Percentiles rank a stretch among this genome's conserved stretches.
Evolutionary conservation across 2,797 vertebrate species (phyloP).

Genomic region (Lates japonicus): DNA sequence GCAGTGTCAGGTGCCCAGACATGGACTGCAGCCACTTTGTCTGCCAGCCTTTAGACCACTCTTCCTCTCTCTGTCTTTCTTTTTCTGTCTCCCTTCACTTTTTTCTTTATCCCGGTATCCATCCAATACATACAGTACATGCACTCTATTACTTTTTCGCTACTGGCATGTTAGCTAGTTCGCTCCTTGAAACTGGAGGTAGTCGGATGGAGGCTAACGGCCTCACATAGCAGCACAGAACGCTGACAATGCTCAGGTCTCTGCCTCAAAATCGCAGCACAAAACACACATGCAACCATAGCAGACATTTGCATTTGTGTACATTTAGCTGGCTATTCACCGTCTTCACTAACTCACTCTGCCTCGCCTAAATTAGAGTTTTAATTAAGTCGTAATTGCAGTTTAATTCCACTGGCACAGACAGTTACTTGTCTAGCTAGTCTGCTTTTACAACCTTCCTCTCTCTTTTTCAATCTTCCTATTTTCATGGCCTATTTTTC

Average conservation of each 20-base stretch:
- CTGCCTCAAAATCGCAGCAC: background rate
- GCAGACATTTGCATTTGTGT: conserved; percentile 5
- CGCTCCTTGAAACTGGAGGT: conserved; percentile 19
- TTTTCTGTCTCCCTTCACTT: background rate
- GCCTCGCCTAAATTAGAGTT: conserved; percentile 51
- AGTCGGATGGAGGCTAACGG: conserved; percentile 19
- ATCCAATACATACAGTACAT: conserved; percentile 19
- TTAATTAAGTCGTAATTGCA: conserved; percentile 63
- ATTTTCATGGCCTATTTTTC: conserved; percentile 23
- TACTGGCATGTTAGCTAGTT: background rate
- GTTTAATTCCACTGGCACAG: conserved; percentile 23
- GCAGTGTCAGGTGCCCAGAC: conserved; percentile 66
- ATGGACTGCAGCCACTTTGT: conserved; percentile 70
- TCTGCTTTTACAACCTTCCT: conserved; percentile 24
- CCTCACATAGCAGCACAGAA: conserved; percentile 31
- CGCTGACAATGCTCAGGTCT: background rate
- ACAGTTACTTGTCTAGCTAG: conserved; percentile 22
- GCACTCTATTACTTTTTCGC: conserved; percentile 27
- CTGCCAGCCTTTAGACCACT: conserved; percentile 46
- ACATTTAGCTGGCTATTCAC: conserved; percentile 19
- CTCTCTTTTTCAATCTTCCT: conserved; percentile 4
- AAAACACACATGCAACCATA: background rate
- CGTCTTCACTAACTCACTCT: conserved; percentile 32
- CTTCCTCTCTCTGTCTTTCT: conserved; percentile 16
- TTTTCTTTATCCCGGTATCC: conserved; percentile 13